These are phyloP conservation scores for Acromyrmex echinatior DNA, from an alignment of 1,140 invertebrate species.

Conservation along the genomic window DNA sequence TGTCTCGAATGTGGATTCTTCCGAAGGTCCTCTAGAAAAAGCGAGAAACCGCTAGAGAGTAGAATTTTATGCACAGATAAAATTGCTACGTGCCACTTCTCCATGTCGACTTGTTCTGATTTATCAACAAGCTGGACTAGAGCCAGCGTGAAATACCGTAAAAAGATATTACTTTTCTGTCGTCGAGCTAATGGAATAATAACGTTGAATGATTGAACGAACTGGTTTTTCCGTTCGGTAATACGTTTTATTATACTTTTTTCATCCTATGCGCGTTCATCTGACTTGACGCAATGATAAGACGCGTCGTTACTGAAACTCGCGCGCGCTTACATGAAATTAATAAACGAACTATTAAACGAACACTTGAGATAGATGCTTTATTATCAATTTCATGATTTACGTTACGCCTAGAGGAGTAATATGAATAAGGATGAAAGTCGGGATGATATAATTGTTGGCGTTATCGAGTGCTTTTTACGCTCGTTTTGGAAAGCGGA, in stretches of 20 bases:
- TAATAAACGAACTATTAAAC: background rate
- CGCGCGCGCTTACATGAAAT: background rate
- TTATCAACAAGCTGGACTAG: constrained; percentile 43
- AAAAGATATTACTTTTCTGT: constrained; percentile 11
- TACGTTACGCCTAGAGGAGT: background rate
- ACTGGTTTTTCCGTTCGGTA: background rate
- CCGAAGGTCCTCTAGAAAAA: background rate
- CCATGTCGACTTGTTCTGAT: constrained; percentile 44
- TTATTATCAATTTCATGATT: background rate
- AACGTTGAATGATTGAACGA: constrained; percentile 11
- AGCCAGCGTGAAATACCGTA: constrained; percentile 36
- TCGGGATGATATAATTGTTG: background rate
- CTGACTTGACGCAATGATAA: background rate
- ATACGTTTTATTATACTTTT: background rate
- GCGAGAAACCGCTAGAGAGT: constrained; percentile 8
- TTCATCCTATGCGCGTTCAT: background rate
- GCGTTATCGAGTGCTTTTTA: constrained; percentile 58
- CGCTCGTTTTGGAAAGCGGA: constrained; percentile 18
- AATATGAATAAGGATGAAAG: background rate
- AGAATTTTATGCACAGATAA: constrained; percentile 50
- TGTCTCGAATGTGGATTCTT: constrained; percentile 22
- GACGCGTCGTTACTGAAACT: background rate
- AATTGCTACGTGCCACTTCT: constrained; percentile 52
- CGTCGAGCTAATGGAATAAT: constrained; percentile 21
- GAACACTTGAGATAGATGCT: background rate